Base-by-base conservation (phyloP, 2,888 invertebrate genomes). In the Onthophagus sagittarius region DNA sequence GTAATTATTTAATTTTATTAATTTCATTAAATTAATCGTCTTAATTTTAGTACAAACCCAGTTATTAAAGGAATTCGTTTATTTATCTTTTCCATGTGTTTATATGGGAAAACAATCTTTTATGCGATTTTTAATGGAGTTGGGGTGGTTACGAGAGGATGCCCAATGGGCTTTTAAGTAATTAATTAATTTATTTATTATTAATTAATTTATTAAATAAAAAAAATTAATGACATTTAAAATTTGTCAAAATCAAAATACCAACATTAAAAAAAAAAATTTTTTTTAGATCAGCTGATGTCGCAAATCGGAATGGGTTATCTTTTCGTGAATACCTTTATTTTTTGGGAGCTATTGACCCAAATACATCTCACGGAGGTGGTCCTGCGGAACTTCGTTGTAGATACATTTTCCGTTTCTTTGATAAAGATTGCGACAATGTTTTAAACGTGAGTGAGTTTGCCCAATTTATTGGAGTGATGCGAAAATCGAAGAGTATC, bases 361-460 rank as follows among this genome's bases (percentile, higher is more conserved):
- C 91, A 0, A 82, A 80, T 62, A 92, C 91, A 0, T 88, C 87
- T 69, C 92, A 92, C 83, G 90, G 88, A 14, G 79, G 83, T 14
- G 90, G 91, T 0, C 86, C 90, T 0, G 92, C 91, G 0, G 92
- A 93, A 82, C 86, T 92, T 77, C 85, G 93, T 53, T 91, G 92
- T 82, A 86, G 90, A 79, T 93, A 91, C 80, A 92, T 93, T 76
- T 93, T 92, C 31, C 89, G 92, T 74, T 93, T 88, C 79, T 90
- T 88, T 77, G 90, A 90, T 79, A 82, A 81, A 70, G 88, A 90
- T 77, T 85, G 85, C 7, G 89, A 90, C 79, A 80, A 84, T 65
- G 83, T 85, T 76, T 79, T 90, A 76, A 89, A 88, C 77, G 87
- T 87, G 76, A 84, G 85, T 15, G 92, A 92, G 82, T 88, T 92